Evolutionary conservation across 2,888 invertebrate genomes (phyloP), one percentile per base, ranked within the genome.

Genomic region (Boloria selene): DNA sequence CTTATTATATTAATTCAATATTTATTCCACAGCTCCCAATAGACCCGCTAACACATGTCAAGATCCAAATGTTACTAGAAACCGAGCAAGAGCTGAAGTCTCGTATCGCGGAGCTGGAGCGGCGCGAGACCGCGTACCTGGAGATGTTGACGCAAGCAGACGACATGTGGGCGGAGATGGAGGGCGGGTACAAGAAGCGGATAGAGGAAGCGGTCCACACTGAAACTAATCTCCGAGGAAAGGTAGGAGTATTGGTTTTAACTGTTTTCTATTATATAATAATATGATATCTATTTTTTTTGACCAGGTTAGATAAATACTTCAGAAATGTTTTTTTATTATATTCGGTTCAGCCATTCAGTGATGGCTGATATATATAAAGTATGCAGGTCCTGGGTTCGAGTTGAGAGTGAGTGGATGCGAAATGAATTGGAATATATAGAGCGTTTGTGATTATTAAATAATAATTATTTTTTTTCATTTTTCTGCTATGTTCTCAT

Each of bases 141-240:
- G 94, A 95, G 77, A 95, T 95, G 75, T 81, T 96, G 77, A 94
- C 95, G 65, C 94, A 95, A 67, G 95, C 95, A 0, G 95, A 96
- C 70, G 94, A 95, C 67, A 93, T 95, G 85, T 95, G 95, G 94
- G 93, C 94, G 0, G 95, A 95, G 75, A 93, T 95, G 91, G 95
- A 94, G 77, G 92, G 93, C 10, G 93, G 93, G 0, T 95, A 94
- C 74, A 94, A 94, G 80, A 91, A 90, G 74, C 93, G 92, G 73
- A 93, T 95, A 45, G 84, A 93, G 52, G 92, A 93, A 17, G 88
- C 92, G 49, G 81, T 90, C 54, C 78, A 83, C 4, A 88, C 87
- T 10, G 93, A 94, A 77, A 74, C 77, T 0, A 79, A 88, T 59
- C 83, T 94, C 17, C 93, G 92, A 69, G 90, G 91, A 71, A 93